A percentile compares a stretch with the other conserved stretches of the same genome.
phyloP scores from a whole-genome alignment of 1,140 invertebrate genomes.

The Drosophila virilis region DNA sequence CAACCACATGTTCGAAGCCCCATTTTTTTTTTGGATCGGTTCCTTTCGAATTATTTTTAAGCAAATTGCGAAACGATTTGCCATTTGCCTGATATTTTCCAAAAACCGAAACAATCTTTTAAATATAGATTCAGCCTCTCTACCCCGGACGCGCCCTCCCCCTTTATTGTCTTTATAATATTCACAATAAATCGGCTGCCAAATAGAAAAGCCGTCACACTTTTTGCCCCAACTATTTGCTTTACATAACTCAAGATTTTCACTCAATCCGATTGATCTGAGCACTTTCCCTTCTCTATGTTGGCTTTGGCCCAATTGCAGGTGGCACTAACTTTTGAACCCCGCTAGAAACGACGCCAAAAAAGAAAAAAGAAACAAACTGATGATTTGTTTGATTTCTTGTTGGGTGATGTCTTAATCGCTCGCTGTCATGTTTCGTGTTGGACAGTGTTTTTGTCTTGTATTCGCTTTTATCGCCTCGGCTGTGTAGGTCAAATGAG shows the following conservation, averaged over 20 bases:
- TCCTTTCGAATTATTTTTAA: constrained; percentile 53
- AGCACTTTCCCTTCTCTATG: constrained; percentile 35
- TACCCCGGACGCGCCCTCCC: neutral
- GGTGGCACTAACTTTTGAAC: constrained; percentile 60
- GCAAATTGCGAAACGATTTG: constrained; percentile 62
- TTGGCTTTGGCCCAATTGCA: constrained; percentile 77
- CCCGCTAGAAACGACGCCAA: constrained; percentile 39
- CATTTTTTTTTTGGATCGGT: constrained; percentile 1
- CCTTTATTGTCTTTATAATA: constrained; percentile 48
- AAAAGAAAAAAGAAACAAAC: constrained; percentile 5
- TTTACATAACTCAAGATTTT: constrained; percentile 67
- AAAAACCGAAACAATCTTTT: constrained; percentile 43
- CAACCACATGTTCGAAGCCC: constrained; percentile 75
- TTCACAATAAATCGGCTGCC: constrained; percentile 59
- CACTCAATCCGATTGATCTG: constrained; percentile 50
- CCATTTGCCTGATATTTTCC: constrained; percentile 53
- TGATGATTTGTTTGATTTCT: constrained; percentile 44
- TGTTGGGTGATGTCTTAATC: constrained; percentile 62
- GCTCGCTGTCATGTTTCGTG: constrained; percentile 65
- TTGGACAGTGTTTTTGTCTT: constrained; percentile 18
- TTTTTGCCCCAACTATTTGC: constrained; percentile 36
- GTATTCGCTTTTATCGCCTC: neutral
- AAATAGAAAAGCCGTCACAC: constrained; percentile 67
- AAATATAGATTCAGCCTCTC: constrained; percentile 51
- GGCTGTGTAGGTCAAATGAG: constrained; percentile 28